A percentile compares a stretch with the other conserved stretches of the same genome.
These are phyloP conservation scores for Willisornis vidua DNA, from an alignment of 2,113 vertebrate species.

Conservation along the genomic window DNA sequence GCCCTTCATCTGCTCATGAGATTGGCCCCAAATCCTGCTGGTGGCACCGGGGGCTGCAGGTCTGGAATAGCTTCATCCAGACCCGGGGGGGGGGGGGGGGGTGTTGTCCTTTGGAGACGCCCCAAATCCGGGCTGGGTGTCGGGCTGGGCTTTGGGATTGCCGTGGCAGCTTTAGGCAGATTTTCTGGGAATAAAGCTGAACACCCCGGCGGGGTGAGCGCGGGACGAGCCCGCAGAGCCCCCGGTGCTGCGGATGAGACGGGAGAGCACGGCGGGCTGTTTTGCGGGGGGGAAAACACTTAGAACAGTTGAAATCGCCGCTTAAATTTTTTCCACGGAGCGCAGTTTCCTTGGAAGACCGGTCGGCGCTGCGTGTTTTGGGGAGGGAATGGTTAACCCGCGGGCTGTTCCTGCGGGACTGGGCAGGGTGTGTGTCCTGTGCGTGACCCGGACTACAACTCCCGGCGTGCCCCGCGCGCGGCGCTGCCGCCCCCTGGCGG, in stretches of 20 bases:
- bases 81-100: too few relatives aligned
- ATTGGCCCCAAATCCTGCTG: rapidly evolving
- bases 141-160: too few relatives aligned
- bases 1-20: neutral
- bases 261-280: rapidly evolving
- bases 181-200: too few relatives aligned
- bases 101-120: too few relatives aligned
- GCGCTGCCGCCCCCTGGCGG: constrained; percentile 29
- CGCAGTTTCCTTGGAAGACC: rapidly evolving
- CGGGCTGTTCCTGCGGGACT: rapidly evolving
- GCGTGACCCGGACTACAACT: neutral
- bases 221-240: rapidly evolving
- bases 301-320: too few relatives aligned
- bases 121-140: neutral
- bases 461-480: neutral
- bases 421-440: rapidly evolving
- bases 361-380: rapidly evolving
- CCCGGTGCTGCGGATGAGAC: neutral
- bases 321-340: neutral
- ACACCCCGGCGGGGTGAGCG: rapidly evolving
- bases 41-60: neutral
- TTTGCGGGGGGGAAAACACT: rapidly evolving
- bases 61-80: neutral
- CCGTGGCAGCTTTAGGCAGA: rapidly evolving
- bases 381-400: rapidly evolving